Percentiles rank a stretch among this genome's conserved stretches.
Conservation (phyloP, 1,140 invertebrate species). For the Agrypnia vestita region DNA sequence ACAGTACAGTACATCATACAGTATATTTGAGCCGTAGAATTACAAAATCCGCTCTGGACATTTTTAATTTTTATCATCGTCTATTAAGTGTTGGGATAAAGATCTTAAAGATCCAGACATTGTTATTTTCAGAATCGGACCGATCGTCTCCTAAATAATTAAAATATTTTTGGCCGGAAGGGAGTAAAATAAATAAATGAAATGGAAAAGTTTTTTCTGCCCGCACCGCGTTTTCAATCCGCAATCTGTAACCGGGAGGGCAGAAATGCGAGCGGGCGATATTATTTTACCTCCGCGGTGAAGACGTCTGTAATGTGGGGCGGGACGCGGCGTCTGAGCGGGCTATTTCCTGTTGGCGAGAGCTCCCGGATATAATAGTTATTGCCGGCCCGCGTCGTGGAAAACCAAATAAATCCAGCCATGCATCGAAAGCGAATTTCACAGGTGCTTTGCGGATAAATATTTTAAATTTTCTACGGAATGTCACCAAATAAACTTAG, state of each 20-base stretch:
- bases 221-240: slow-evolving; percentile 6
- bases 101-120: too few species aligned
- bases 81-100: too few species aligned
- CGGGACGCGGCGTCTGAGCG: not conserved
- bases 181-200: too few species aligned
- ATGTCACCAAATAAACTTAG: too few species aligned
- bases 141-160: too few species aligned
- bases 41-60: too few species aligned
- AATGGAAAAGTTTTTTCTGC: too few species aligned
- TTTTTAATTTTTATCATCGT: too few species aligned
- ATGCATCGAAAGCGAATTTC: slow-evolving; percentile 5
- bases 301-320: not conserved
- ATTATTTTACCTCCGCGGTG: not conserved
- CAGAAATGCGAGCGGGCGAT: slow-evolving; percentile 19
- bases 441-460: not conserved
- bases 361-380: slow-evolving; percentile 29
- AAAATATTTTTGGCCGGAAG: too few species aligned
- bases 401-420: not conserved
- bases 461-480: not conserved
- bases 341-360: not conserved
- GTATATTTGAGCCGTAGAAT: too few species aligned
- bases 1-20: too few species aligned
- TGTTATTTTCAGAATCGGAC: too few species aligned
- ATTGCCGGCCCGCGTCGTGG: not conserved
- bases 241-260: not conserved